phyloP scores from a whole-genome alignment of 2,888 invertebrate species.

The Yponomeuta evonymella region DNA sequence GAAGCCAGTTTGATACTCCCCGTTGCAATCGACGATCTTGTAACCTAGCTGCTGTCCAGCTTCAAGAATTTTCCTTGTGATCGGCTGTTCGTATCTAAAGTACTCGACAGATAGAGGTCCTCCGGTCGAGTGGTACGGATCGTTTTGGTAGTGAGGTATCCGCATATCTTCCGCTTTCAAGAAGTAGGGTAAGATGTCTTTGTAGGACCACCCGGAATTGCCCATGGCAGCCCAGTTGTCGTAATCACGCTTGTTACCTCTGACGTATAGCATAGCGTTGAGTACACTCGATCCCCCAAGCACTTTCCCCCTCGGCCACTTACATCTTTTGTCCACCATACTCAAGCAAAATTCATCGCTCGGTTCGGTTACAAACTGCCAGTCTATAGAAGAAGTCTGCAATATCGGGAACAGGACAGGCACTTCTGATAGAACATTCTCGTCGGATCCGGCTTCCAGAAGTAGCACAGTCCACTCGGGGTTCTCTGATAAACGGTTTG shows the following conservation, averaged over 20 bases:
- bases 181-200: slow-evolving; percentile 85
- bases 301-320: slow-evolving; percentile 88
- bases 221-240: slow-evolving; percentile 89
- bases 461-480: slow-evolving; percentile 82
- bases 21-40: slow-evolving; percentile 83
- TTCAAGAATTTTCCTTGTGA: slow-evolving; percentile 81
- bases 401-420: slow-evolving; percentile 83
- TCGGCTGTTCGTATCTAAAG: slow-evolving; percentile 81
- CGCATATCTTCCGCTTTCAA: slow-evolving; percentile 87
- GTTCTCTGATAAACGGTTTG: slow-evolving; percentile 85
- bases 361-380: slow-evolving; percentile 88
- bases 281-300: slow-evolving; percentile 88
- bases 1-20: slow-evolving; percentile 86
- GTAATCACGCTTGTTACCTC: slow-evolving; percentile 90
- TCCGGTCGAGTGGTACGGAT: slow-evolving; percentile 80
- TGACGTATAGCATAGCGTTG: slow-evolving; percentile 92
- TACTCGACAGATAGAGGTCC: slow-evolving; percentile 86
- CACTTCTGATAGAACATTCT: slow-evolving; percentile 82
- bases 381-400: slow-evolving; percentile 85
- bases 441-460: slow-evolving; percentile 88
- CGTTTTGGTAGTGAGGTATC: slow-evolving; percentile 75
- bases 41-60: slow-evolving; percentile 84
- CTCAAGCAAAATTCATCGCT: slow-evolving; percentile 81
- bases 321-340: slow-evolving; percentile 79
- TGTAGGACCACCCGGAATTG: slow-evolving; percentile 86